phyloP scores from a whole-genome alignment of 2,797 vertebrate genomes.

The Sebastes vulpes region DNA sequence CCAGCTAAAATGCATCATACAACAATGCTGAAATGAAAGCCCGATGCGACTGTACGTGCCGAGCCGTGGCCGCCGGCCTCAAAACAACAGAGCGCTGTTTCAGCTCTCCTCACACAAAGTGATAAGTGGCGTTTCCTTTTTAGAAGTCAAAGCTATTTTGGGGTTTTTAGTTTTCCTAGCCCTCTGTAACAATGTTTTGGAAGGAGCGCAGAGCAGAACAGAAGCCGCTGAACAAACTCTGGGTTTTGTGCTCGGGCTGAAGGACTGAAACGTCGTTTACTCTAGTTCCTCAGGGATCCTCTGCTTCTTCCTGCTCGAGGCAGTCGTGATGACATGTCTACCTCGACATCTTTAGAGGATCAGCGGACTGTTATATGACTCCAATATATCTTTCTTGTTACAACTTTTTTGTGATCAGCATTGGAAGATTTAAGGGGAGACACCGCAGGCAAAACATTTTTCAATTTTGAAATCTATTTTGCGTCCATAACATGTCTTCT shows the following conservation, averaged over 20 bases:
- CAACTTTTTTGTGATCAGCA: neutral
- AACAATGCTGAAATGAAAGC: slow-evolving; percentile 86
- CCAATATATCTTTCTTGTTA: slow-evolving; percentile 14
- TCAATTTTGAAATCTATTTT: too few relatives aligned
- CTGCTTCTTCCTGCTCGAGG: slow-evolving; percentile 30
- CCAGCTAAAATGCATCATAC: slow-evolving; percentile 86
- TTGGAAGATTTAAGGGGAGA: neutral
- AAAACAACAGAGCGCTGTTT: slow-evolving; percentile 26
- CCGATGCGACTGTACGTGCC: slow-evolving; percentile 56
- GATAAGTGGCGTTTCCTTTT: slow-evolving; percentile 59
- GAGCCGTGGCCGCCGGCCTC: slow-evolving; percentile 47
- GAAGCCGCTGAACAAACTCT: slow-evolving; percentile 59
- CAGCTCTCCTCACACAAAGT: slow-evolving; percentile 30
- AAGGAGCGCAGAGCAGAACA: slow-evolving; percentile 48
- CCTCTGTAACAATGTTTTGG: slow-evolving; percentile 54
- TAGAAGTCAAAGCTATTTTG: slow-evolving; percentile 19
- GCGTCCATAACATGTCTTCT: too few relatives aligned
- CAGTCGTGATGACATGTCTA: slow-evolving; percentile 18
- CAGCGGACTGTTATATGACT: slow-evolving; percentile 9
- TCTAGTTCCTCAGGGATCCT: slow-evolving; percentile 21
- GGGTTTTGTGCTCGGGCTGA: slow-evolving; percentile 30
- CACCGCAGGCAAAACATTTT: too few relatives aligned
- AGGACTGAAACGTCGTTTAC: slow-evolving; percentile 39
- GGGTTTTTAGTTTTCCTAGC: slow-evolving; percentile 19
- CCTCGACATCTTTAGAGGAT: slow-evolving; percentile 12